phyloP scores from a whole-genome alignment of 2,113 vertebrate genomes.

The Cinclus cinclus region DNA sequence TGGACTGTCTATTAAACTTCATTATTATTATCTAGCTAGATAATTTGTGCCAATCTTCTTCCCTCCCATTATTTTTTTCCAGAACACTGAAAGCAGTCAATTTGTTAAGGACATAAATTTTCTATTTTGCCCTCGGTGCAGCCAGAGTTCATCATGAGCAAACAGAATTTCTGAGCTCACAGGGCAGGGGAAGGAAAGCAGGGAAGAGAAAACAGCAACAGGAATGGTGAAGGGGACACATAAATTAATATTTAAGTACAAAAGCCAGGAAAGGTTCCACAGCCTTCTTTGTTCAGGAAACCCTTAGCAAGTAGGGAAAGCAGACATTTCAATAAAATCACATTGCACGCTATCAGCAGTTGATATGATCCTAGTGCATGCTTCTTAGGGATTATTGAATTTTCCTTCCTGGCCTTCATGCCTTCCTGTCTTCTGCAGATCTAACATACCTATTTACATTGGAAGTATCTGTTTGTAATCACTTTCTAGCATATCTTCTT shows the following conservation, averaged over 20 bases:
- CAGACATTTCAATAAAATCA: too few species aligned
- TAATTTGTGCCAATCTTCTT: background rate
- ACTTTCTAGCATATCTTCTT: background rate
- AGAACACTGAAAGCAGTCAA: background rate
- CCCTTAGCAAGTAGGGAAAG: background rate
- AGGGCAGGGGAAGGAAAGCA: background rate
- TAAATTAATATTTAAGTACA: background rate
- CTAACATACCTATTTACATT: background rate
- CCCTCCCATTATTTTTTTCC: background rate
- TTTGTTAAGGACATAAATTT: background rate
- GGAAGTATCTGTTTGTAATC: background rate
- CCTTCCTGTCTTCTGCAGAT: background rate
- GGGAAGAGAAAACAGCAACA: fast-evolving
- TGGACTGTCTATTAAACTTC: background rate
- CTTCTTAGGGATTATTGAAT: background rate
- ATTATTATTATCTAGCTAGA: background rate
- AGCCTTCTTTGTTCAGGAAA: background rate
- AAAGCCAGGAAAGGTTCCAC: background rate
- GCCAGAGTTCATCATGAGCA: background rate
- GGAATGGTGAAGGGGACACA: background rate
- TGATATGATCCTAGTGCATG: background rate
- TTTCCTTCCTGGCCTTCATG: background rate
- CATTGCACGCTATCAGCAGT: background rate
- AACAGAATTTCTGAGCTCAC: background rate
- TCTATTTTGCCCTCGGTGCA: background rate